phyloP scores from a whole-genome alignment of 2,113 vertebrate species.

The Rallus limicola region DNA sequence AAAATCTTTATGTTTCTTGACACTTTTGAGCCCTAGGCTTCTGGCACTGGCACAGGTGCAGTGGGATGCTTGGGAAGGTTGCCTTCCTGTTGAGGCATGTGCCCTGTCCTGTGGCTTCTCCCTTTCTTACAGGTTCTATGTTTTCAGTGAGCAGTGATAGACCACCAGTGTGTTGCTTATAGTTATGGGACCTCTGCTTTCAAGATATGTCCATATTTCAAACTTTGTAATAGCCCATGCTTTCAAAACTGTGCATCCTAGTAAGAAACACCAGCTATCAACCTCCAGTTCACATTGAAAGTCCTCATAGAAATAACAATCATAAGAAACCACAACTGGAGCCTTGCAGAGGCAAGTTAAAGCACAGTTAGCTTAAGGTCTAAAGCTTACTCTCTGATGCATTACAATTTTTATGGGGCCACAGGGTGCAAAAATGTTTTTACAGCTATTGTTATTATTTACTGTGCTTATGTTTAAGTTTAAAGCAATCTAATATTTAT shows the following conservation, averaged over 20 bases:
- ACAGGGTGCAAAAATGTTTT: not conserved
- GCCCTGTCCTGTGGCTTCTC: not conserved
- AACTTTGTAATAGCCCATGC: not conserved
- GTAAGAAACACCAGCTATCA: not conserved
- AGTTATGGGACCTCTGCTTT: not conserved
- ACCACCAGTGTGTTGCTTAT: rapidly evolving
- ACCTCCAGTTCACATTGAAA: not conserved
- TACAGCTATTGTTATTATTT: not conserved
- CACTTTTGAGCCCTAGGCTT: not conserved
- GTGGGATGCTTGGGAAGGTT: not conserved
- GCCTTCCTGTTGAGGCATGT: rapidly evolving
- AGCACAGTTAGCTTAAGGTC: not conserved
- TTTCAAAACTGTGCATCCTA: not conserved
- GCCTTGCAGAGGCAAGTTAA: not conserved
- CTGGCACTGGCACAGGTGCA: not conserved
- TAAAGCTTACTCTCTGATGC: not conserved
- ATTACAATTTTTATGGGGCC: not conserved
- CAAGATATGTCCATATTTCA: not conserved
- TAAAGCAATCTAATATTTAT: not conserved
- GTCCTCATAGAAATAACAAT: not conserved
- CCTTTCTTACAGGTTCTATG: not conserved
- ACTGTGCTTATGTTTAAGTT: not conserved
- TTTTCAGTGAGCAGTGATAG: not conserved
- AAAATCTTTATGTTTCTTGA: not conserved
- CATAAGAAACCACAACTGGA: rapidly evolving